These are phyloP conservation scores for Notechis scutatus DNA, from an alignment of 2,113 vertebrate species.

Conservation along the genomic window DNA sequence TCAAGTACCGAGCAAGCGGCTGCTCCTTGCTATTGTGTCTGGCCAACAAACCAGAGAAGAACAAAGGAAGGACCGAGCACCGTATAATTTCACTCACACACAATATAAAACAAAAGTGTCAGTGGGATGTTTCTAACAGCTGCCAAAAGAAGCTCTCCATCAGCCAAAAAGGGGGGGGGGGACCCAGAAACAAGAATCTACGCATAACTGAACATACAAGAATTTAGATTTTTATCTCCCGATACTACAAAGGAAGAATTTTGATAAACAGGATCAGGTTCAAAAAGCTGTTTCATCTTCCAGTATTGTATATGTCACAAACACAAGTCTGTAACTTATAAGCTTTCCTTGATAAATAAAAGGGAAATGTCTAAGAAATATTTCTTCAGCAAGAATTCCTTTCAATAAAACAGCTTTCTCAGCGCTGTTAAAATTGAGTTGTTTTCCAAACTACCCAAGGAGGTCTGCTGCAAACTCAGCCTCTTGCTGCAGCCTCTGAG, in stretches of 20 bases:
- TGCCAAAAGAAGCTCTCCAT: not conserved
- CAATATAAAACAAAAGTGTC: not conserved
- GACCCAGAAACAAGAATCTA: not conserved
- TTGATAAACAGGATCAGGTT: not conserved
- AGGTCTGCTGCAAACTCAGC: not conserved
- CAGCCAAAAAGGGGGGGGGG: not conserved
- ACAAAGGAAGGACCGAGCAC: not conserved
- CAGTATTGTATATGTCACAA: not conserved
- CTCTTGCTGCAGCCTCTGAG: not conserved
- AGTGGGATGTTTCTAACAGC: not conserved
- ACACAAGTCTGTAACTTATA: not conserved
- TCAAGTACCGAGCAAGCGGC: not conserved
- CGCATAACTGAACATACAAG: not conserved
- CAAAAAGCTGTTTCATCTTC: not conserved
- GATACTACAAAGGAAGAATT: not conserved
- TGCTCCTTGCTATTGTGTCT: not conserved
- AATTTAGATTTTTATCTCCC: not conserved
- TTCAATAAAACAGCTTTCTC: not conserved
- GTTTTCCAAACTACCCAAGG: not conserved
- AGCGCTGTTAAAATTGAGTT: too few species aligned
- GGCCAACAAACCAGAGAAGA: not conserved
- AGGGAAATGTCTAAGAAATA: not conserved
- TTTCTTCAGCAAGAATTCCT: not conserved
- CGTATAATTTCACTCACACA: accelerated
- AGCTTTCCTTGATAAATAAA: accelerated